Percentiles rank a stretch among this genome's conserved stretches.
Evolutionary conservation across 2,797 vertebrate genomes (phyloP).

Genomic region (Odontamblyopus rebecca): DNA sequence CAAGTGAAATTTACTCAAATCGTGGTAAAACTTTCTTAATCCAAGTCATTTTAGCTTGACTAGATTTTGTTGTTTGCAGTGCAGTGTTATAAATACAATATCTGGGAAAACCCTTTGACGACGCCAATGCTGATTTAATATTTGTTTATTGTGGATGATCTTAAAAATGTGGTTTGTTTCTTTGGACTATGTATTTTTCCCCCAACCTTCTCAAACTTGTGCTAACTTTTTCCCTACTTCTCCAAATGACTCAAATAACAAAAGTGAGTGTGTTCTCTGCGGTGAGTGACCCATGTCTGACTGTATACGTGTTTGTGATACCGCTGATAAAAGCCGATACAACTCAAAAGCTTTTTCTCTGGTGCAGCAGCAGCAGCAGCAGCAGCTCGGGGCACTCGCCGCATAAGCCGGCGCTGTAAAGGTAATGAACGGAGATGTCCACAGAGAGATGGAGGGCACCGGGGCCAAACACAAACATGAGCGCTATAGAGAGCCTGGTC

Average conservation of each 20-base stretch:
- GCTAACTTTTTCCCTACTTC: background rate
- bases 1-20: too few relatives aligned
- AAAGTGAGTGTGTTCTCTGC: too few relatives aligned
- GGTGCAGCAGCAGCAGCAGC: conserved; percentile 41
- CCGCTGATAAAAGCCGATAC: conserved; percentile 15
- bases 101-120: too few relatives aligned
- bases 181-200: background rate
- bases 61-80: too few relatives aligned
- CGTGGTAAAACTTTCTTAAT: too few relatives aligned
- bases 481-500: conserved; percentile 42
- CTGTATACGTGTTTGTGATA: background rate
- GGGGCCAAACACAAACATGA: conserved; percentile 24
- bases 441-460: conserved; percentile 25
- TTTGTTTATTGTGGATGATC: too few relatives aligned
- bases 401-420: conserved; percentile 34
- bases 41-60: too few relatives aligned
- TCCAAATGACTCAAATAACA: background rate
- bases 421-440: conserved; percentile 47
- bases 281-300: background rate
- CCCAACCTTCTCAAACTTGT: background rate
- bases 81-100: too few relatives aligned
- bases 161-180: background rate
- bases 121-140: too few relatives aligned
- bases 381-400: conserved; percentile 45
- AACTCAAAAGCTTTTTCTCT: conserved; percentile 6